Evolutionary conservation across 2,113 vertebrate genomes (phyloP), one percentile per base, ranked within the genome.

Genomic region (Conger conger): DNA sequence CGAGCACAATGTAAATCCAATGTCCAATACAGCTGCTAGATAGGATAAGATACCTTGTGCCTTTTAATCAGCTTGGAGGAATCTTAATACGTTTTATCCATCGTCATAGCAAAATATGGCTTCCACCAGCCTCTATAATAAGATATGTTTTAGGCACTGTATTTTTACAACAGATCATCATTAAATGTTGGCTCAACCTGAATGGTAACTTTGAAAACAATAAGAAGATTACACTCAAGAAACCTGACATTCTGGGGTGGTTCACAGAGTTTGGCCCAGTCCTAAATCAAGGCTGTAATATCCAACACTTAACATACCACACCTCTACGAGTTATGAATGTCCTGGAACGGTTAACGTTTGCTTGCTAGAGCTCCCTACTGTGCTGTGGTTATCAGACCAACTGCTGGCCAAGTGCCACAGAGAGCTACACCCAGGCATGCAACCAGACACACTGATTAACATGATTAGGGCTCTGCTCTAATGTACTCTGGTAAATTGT

Each of bases 241-340:
- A 79, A 79, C 15, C 4, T 20, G 18, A n/a, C 45, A 80, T 38
- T 0, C 23, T 13, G 18, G 27, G 9, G 0, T 36, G 36, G 63
- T 23, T 73, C 63, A 23, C 23, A 27, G 68, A 11, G n/a, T n/a
- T 73, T 13, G 27, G 8, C n/a, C 68, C 11, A 11, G 68, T 73
- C 68, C 68, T n/a, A 13, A 73, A 73, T 73, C 68, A 73, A 88
- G 76, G 50, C 1, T n/a, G 81, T 81, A 35, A 30, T 6, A 57
- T 53, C 92, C 91, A 93, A 92, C 92, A 84, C 45, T 63, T 53
- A 40, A 20, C 6, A 0, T 30, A 4, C 40, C 4, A 9, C 9
- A 9, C 11, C 7, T 35, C 0, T 27, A 17, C 68, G 6, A 13
- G 68, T 33, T 73, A 73, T 73, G 30, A 73, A 73, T n/a, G 2